Conservation (phyloP, 2,113 vertebrate species). For the Aegithalos caudatus region DNA sequence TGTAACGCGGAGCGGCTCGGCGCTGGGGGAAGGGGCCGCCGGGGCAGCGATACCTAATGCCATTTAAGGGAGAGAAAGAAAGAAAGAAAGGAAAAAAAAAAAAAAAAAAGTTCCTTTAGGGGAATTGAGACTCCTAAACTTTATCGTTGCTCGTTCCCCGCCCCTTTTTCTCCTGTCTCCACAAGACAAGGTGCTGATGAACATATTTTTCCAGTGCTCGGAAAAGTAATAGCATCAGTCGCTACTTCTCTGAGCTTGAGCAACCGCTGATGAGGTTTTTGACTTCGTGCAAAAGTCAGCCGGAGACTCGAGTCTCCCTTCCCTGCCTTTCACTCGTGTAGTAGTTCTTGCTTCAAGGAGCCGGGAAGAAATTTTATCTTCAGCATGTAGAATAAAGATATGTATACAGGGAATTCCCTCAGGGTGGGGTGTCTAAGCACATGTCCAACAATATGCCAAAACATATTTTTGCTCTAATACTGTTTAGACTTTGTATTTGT, state of each 20-base stretch:
- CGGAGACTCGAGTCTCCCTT: not conserved
- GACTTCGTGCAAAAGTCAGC: not conserved
- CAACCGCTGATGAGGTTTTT: not conserved
- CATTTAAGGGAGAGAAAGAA: not conserved
- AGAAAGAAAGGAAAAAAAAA: fast-evolving
- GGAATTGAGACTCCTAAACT: not conserved
- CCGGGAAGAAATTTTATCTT: not conserved
- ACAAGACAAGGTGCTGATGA: conserved; percentile 1
- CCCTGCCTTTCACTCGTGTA: not conserved
- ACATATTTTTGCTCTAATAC: not conserved
- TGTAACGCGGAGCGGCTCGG: not conserved
- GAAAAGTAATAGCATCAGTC: not conserved
- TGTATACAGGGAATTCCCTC: not conserved
- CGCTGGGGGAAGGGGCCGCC: not conserved
- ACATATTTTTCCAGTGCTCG: not conserved
- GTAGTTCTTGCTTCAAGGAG: not conserved
- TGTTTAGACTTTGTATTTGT: not conserved
- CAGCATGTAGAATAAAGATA: not conserved
- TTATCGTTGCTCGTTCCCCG: not conserved
- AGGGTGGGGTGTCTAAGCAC: not conserved
- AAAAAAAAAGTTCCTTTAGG: not conserved
- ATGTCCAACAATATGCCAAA: not conserved
- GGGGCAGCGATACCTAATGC: not conserved
- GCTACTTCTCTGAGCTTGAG: not conserved
- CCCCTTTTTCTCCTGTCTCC: not conserved